These are phyloP conservation scores for Sebastes iracundus DNA, from an alignment of 2,797 vertebrate species.

Conservation along the genomic window DNA sequence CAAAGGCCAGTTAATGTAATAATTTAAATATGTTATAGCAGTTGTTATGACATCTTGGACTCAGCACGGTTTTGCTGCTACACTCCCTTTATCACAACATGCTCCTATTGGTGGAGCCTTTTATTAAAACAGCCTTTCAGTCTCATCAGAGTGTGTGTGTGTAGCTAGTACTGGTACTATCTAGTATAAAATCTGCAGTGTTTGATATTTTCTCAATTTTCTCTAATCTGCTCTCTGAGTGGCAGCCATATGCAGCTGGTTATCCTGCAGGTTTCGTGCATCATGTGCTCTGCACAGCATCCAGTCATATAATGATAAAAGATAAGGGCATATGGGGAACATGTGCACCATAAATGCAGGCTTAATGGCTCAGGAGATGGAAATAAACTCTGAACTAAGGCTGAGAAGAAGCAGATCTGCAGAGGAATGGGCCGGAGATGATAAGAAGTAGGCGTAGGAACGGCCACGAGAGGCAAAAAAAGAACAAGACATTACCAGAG, in stretches of 20 bases:
- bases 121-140: not conserved
- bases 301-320: slow-evolving; percentile 9
- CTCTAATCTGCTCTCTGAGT: not conserved
- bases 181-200: not conserved
- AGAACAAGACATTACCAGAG: slow-evolving; percentile 12
- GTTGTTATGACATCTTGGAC: not conserved
- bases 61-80: not conserved
- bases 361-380: slow-evolving; percentile 43
- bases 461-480: not conserved
- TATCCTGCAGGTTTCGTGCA: slow-evolving; percentile 9
- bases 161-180: not conserved
- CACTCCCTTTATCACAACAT: not conserved
- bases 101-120: not conserved
- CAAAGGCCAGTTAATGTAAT: not conserved
- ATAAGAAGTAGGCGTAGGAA: slow-evolving; percentile 36
- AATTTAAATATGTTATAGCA: not conserved
- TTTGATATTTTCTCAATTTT: not conserved
- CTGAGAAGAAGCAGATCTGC: slow-evolving; percentile 43
- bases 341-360: slow-evolving; percentile 40
- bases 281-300: slow-evolving; percentile 27
- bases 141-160: not conserved
- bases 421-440: slow-evolving; percentile 42
- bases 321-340: slow-evolving; percentile 48
- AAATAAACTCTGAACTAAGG: slow-evolving; percentile 47
- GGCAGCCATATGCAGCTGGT: not conserved